Conservation (phyloP, 2,888 invertebrate species). For the Monochamus alternatus region DNA sequence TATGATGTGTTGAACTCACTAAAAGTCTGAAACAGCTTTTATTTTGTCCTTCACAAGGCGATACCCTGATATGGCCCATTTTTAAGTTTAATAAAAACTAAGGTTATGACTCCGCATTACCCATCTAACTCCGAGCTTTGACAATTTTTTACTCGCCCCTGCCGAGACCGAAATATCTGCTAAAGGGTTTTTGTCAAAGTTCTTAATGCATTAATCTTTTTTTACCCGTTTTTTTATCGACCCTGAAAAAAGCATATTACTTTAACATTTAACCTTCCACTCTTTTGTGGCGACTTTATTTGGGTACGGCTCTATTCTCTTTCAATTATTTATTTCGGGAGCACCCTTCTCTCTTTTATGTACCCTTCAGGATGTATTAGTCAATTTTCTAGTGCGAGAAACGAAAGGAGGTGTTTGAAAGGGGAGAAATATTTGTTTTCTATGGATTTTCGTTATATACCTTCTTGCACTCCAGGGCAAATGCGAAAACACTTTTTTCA, state of each 20-base stretch:
- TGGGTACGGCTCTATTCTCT: conserved; percentile 6
- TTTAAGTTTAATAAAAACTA: conserved; percentile 6
- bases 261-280: conserved; percentile 12
- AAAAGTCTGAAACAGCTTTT: no score
- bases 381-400: background rate
- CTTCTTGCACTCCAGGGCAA: no score
- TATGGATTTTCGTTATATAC: conserved; percentile 69
- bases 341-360: conserved; percentile 11
- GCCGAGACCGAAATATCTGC: background rate
- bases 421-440: background rate
- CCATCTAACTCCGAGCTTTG: background rate
- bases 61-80: background rate
- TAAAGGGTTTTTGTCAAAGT: conserved; percentile 7
- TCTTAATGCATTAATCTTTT: conserved; percentile 4
- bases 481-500: no score
- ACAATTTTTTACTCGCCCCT: conserved; percentile 1
- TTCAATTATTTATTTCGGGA: conserved; percentile 3
- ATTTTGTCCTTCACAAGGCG: background rate
- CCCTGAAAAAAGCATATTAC: background rate
- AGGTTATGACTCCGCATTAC: background rate
- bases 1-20: no score
- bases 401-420: background rate
- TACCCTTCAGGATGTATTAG: background rate
- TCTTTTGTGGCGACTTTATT: conserved; percentile 1
- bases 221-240: background rate